Base-by-base conservation (phyloP, 2,888 invertebrate genomes). In the Bugula neritina region DNA sequence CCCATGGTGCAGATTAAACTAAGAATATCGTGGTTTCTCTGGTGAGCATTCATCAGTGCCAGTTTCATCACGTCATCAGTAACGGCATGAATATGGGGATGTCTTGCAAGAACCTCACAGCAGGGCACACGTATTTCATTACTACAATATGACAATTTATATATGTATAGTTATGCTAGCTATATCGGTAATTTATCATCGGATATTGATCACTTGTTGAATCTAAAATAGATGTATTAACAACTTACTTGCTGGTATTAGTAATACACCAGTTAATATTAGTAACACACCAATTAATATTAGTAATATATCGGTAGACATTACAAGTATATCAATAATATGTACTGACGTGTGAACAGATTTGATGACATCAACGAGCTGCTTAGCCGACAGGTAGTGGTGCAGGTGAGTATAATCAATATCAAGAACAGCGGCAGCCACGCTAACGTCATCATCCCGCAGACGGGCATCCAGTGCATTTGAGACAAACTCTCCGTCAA, bases 381-480 rank as follows among this genome's bases (percentile, higher is more conserved):
- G 63, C 27, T 63, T 2, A 34, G 63, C 63, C 2, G 63, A 29
- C 29, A 63, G 34, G 34, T 63, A 63, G 31, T 63, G 27, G 25
- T 25, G 31, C 31, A 63, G 13, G 10, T 31, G n/a, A 3, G 27
- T 31, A 5, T 63, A 3, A 29, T 27, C 31, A 13, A 63, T 13
- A 35, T 74, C 35, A 2, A 81, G 73, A 21, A 80, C 77, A 54
- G 79, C 75, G 17, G 73, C 58, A 43, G 81, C 79, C 17, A 82
- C 81, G 23, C 72, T 69, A 1, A 75, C 72, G 75, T 86, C 83
- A 17, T 85, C 83, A 71, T 81, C 82, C 1, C 85, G 83, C 73
- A 87, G 87, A 13, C 85, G 78, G 0, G 86, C 84, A 1, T 79
- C 71, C 10, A 88, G 75, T 27, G 88, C 82, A 71, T 84, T 80